Evolutionary conservation across 2,113 vertebrate species (phyloP), one percentile per base, ranked within the genome.

Genomic region (Ictalurus punctatus): DNA sequence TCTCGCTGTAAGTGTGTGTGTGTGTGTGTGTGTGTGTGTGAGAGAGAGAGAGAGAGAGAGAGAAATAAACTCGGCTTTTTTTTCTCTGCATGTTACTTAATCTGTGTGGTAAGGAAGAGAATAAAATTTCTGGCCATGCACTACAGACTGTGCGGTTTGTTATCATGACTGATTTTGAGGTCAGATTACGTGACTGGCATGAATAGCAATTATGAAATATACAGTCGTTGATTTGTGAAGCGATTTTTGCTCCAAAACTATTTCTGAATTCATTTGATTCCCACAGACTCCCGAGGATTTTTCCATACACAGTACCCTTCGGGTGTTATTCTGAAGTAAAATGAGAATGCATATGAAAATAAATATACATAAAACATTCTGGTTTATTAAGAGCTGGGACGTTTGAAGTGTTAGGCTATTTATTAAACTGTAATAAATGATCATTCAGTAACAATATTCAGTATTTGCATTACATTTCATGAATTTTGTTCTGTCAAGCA

Each of bases 131-230:
- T n/a, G 40, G 1, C 23, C 63, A 44, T 61, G 79, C 80, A 30
- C 25, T 27, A 58, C 34, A 40, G 63, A 25, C 44, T 54, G 79
- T 81, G 78, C 78, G 63, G 61, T 81, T 80, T 86, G 56, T 81
- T 69, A 23, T 87, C 40, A 88, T 59, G 44, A 59, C 44, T 82
- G 67, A 82, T 71, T n/a, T 6, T 27, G 34, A 87, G 79, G 23
- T 59, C 78, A 23, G 86, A 69, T 67, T 71, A 73, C 76, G 27
- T 67, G 81, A 87, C 79, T 37, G n/a, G 10, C 17, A 71, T n/a
- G 83, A 56, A 58, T 34, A 73, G 16, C 6, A 59, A 83, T 83
- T 52, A 79, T 30, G 17, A 73, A 58, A 21, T 3, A 37, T 14
- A 79, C 25, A 63, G 40, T 44, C 56, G 34, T 16, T 58, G 8